Conservation (phyloP, 2,888 invertebrate genomes). For the Lacanobia wlatinum region DNA sequence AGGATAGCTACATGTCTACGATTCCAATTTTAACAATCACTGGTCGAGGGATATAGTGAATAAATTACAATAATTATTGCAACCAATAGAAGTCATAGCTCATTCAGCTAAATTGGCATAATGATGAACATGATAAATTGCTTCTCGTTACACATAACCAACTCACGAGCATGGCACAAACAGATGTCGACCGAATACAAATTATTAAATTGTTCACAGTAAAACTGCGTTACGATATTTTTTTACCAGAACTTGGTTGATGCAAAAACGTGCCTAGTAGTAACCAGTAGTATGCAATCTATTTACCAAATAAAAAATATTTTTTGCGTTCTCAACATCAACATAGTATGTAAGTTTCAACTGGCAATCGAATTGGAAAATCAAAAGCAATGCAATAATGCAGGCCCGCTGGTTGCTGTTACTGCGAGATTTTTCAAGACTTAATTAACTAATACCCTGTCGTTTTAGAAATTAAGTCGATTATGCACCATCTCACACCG, state of each 20-base stretch:
- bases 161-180: slow-evolving; percentile 32
- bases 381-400: slow-evolving; percentile 40
- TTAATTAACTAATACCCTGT: slow-evolving; percentile 19
- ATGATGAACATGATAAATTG: slow-evolving; percentile 36
- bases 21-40: slow-evolving; percentile 53
- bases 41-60: slow-evolving; percentile 31
- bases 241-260: slow-evolving; percentile 25
- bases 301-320: slow-evolving; percentile 25
- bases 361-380: slow-evolving; percentile 42
- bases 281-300: slow-evolving; percentile 18
- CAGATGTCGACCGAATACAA: slow-evolving; percentile 31
- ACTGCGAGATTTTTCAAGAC: slow-evolving; percentile 29
- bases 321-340: slow-evolving; percentile 31
- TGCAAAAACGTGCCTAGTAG: slow-evolving; percentile 18
- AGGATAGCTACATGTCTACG: slow-evolving; percentile 44
- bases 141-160: slow-evolving; percentile 31
- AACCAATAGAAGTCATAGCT: slow-evolving; percentile 37
- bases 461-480: slow-evolving; percentile 13
- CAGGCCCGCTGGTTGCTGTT: slow-evolving; percentile 29
- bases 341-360: slow-evolving; percentile 35
- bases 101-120: slow-evolving; percentile 23
- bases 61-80: slow-evolving; percentile 45
- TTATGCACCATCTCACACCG: slow-evolving; percentile 17
- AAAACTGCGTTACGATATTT: slow-evolving; percentile 26
- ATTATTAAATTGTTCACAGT: slow-evolving; percentile 30